Evolutionary conservation across 2,888 invertebrate genomes (phyloP).

Genomic region (Neoascia interrupta): DNA sequence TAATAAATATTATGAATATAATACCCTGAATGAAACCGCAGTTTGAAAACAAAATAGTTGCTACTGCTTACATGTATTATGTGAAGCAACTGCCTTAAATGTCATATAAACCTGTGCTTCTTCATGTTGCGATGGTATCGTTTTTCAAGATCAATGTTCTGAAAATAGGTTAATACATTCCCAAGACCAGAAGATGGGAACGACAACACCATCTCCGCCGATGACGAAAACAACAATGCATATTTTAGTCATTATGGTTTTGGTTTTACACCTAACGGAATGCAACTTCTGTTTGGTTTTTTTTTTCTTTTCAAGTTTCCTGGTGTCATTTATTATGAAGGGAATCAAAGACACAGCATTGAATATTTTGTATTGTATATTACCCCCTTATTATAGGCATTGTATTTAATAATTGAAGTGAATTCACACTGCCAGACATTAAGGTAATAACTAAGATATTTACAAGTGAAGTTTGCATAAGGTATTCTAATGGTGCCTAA

Average conservation of each 20-base stretch:
- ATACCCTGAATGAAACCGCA: too few species aligned
- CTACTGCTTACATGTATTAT: too few species aligned
- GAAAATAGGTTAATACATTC: conserved; percentile 48
- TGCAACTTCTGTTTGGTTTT: conserved; percentile 16
- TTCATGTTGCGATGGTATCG: conserved; percentile 5
- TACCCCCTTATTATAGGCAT: conserved; percentile 29
- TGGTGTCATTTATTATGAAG: conserved; percentile 46
- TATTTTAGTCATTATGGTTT: conserved; percentile 42
- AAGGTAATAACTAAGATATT: conserved; percentile 8
- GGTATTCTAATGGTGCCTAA: too few species aligned
- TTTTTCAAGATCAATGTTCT: conserved; percentile 56
- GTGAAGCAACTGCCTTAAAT: too few species aligned
- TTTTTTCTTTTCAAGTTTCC: conserved; percentile 28
- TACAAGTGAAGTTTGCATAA: conserved; percentile 58
- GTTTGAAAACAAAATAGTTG: too few species aligned
- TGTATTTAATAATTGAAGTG: conserved; percentile 35
- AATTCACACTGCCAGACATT: too few species aligned
- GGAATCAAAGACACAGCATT: conserved; percentile 1
- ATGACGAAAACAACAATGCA: conserved; percentile 22
- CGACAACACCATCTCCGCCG: neutral
- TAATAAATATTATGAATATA: too few species aligned
- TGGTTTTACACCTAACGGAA: conserved; percentile 52
- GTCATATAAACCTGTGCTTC: too few species aligned
- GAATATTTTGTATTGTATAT: conserved; percentile 13
- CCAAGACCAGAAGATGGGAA: conserved; percentile 31